Base-by-base conservation (phyloP, 2,113 vertebrate genomes). In the Psettodes erumei region DNA sequence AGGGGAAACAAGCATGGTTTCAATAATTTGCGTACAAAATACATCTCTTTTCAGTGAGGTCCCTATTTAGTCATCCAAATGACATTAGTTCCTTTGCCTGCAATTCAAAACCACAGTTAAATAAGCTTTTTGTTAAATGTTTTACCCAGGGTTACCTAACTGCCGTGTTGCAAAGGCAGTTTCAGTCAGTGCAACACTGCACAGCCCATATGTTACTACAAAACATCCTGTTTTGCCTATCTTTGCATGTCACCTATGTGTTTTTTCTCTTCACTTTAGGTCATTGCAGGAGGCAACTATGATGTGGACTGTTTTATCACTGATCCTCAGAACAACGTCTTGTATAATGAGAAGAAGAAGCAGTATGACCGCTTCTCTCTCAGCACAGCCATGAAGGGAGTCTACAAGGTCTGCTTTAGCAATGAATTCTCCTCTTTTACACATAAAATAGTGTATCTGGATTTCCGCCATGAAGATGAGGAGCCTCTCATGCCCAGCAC, bases 401-500 rank as follows among this genome's bases (percentile, higher is more conserved):
- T 93, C 51, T 97, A 97, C 90, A 94, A 90, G 70, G 94, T 98
- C 67, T 98, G 97, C 92, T 98, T 98, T 79, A 96, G 96, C 92
- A 98, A 98, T 0, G 96, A 97, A 86, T 98, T 98, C 82, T 98
- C 97, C 71, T 96, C 96, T 4, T 97, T 96, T 82, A 95, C 96
- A 16, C 94, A 97, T 63, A 98, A 98, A 90, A 95, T 86, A 0
- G 77, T 98, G 75, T 98, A 96, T 88, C 94, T 98, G 25, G 95
- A 97, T 66, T 95, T 98, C 65, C 93, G 95, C 59, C 85, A 94
- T 9, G 96, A 95, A 12, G 93, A 96, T 0, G 95, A 96, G 72
- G 82, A 86, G 0, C 95, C 95, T 0, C 92, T 97, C 25, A 87
- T 96, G 30, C 92, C 94, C 0, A 88, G 86, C 66, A 95, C 95